Percentiles rank a stretch among this genome's conserved stretches.
These are phyloP conservation scores for Raja brachyura DNA, from an alignment of 2,113 vertebrate species.

Conservation along the genomic window DNA sequence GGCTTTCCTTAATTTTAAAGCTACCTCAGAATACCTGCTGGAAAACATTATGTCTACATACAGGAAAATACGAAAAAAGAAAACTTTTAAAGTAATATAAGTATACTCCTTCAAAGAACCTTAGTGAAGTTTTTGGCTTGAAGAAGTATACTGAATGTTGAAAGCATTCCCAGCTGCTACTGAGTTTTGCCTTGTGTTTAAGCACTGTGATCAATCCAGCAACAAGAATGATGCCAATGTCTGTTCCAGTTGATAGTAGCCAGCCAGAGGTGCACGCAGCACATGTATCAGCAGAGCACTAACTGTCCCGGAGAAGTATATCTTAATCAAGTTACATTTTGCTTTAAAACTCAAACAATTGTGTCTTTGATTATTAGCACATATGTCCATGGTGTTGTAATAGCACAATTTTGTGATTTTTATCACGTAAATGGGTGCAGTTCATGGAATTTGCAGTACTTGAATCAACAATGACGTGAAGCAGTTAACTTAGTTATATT, in stretches of 20 bases:
- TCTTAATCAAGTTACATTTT: not conserved
- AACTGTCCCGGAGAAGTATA: not conserved
- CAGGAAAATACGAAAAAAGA: not conserved
- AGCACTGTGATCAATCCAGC: not conserved
- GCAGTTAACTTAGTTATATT: not conserved
- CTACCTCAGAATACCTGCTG: not conserved
- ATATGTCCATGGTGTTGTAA: not conserved
- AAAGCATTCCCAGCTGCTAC: not conserved
- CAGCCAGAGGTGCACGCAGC: not conserved
- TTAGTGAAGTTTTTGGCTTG: not conserved
- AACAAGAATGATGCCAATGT: not conserved
- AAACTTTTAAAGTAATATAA: not conserved
- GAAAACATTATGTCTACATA: not conserved
- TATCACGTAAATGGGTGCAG: not conserved
- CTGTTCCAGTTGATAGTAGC: not conserved
- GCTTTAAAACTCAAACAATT: not conserved
- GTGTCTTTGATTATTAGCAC: not conserved
- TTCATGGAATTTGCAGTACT: not conserved
- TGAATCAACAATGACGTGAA: too few species aligned
- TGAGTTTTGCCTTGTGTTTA: conserved; percentile 13
- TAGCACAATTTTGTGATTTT: not conserved
- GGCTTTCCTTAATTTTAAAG: not conserved
- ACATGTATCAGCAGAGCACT: not conserved
- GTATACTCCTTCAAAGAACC: not conserved
- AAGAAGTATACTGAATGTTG: too few species aligned